Percentiles rank a stretch among this genome's conserved stretches.
Evolutionary conservation across 2,113 vertebrate species (phyloP).

Genomic region (Pionites leucogaster): DNA sequence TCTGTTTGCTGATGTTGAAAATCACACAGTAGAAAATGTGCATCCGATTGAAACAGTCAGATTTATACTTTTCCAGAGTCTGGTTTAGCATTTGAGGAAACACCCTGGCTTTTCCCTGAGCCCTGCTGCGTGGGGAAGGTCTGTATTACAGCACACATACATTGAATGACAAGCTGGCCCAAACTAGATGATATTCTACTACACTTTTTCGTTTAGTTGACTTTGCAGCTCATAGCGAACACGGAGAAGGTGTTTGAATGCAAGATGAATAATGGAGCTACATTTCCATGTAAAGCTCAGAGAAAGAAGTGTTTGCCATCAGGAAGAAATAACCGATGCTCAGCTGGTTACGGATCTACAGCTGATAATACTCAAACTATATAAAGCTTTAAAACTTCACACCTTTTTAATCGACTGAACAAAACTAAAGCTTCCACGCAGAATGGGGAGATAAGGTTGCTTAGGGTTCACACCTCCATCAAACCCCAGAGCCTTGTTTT

Average conservation of each 20-base stretch:
- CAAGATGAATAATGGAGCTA: neutral
- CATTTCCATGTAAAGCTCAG: neutral
- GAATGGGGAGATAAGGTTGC: slow-evolving; percentile 10
- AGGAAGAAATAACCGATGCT: neutral
- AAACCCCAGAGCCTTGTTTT: neutral
- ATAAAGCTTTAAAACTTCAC: slow-evolving; percentile 44
- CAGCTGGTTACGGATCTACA: neutral
- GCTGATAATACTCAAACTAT: neutral
- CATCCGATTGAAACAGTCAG: neutral
- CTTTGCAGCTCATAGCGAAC: neutral
- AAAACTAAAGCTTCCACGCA: slow-evolving; percentile 27
- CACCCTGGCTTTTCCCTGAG: neutral
- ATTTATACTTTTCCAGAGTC: neutral
- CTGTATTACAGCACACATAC: neutral
- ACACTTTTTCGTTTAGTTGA: neutral
- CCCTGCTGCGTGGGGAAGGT: neutral
- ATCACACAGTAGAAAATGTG: neutral
- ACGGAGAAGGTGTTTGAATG: neutral
- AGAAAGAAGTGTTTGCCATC: neutral
- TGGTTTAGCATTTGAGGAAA: neutral
- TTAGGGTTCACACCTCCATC: neutral
- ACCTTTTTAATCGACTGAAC: slow-evolving; percentile 46
- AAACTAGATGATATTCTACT: neutral
- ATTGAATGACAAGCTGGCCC: neutral
- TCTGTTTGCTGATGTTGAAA: neutral